phyloP scores from a whole-genome alignment of 2,888 invertebrate genomes.

The Tipula vernalis region DNA sequence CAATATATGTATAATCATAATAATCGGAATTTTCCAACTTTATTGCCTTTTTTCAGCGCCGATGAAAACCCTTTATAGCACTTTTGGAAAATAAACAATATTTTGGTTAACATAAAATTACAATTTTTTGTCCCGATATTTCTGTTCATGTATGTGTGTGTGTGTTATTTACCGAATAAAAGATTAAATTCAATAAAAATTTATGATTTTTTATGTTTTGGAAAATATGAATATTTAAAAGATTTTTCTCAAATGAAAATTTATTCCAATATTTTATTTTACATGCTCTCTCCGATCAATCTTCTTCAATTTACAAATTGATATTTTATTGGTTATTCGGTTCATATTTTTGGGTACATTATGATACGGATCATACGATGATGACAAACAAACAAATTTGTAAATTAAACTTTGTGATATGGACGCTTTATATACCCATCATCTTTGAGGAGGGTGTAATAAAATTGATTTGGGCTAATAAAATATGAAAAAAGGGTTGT shows the following conservation, averaged over 20 bases:
- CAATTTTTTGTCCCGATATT: neutral
- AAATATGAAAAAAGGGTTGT: neutral
- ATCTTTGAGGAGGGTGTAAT: neutral
- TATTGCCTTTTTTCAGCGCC: neutral
- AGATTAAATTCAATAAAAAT: neutral
- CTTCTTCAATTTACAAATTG: conserved; percentile 4
- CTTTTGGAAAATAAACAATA: neutral
- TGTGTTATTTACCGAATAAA: neutral
- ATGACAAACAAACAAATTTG: neutral
- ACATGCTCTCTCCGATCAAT: neutral
- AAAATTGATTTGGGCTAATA: neutral
- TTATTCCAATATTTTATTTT: neutral
- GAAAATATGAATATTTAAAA: neutral
- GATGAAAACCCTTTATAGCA: neutral
- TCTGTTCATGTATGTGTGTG: neutral
- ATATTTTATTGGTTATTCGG: neutral
- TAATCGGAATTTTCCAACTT: neutral
- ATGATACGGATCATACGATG: neutral
- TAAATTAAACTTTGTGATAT: neutral
- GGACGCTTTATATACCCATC: neutral
- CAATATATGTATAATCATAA: neutral
- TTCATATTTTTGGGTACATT: neutral
- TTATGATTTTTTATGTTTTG: neutral
- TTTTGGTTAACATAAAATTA: neutral
- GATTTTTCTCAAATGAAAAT: neutral